These are phyloP conservation scores for Aegithalos caudatus DNA, from an alignment of 2,113 vertebrate genomes.

Conservation along the genomic window DNA sequence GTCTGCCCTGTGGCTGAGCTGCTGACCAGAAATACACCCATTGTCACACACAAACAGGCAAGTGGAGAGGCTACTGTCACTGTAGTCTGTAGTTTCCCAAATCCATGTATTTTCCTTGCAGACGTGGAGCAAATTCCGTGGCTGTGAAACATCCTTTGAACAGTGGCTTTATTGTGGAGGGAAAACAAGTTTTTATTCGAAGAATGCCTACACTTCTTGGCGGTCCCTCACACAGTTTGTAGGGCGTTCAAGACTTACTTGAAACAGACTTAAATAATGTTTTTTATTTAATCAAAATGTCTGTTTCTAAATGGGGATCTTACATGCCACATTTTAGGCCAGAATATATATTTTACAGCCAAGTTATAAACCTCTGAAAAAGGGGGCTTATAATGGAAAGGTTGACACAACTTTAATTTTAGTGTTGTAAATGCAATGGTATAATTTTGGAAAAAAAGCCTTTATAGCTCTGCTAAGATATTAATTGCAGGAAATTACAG, in stretches of 20 bases:
- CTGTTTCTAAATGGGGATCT: conserved; percentile 21
- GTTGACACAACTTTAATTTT: conserved; percentile 76
- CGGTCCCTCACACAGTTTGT: neutral
- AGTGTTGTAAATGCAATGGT: conserved; percentile 68
- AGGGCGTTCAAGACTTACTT: neutral
- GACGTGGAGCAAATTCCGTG: neutral
- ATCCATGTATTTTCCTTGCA: neutral
- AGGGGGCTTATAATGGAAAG: conserved; percentile 72
- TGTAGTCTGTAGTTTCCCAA: neutral
- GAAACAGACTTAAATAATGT: neutral
- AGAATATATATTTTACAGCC: conserved; percentile 58
- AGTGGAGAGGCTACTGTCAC: neutral
- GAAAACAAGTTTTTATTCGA: neutral
- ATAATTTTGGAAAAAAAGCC: conserved; percentile 70
- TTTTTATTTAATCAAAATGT: conserved; percentile 40
- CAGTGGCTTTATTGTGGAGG: neutral
- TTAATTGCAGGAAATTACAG: conserved; percentile 82
- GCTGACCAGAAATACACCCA: neutral
- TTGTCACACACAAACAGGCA: neutral
- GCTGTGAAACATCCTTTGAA: neutral
- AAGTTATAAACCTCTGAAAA: conserved; percentile 64
- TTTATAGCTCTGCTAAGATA: conserved; percentile 70
- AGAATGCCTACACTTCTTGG: neutral
- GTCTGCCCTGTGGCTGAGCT: neutral
- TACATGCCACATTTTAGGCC: conserved; percentile 33